Base-by-base conservation (phyloP, 2,888 invertebrate genomes). In the Tryphoninae sp. region DNA sequence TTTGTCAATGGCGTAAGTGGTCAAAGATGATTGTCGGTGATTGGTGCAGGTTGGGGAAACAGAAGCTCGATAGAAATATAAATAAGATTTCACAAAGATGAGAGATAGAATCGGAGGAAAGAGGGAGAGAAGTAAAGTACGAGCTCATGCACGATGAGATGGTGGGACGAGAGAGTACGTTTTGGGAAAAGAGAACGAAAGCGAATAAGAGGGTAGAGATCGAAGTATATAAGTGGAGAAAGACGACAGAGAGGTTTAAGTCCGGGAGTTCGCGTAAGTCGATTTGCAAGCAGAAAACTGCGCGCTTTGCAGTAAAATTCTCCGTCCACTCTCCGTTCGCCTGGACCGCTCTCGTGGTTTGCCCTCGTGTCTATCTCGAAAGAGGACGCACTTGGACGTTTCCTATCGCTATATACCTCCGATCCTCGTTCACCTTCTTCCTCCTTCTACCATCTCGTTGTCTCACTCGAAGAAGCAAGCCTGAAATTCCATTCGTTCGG, bases 261-360 rank as follows among this genome's bases (percentile, higher is more conserved):
- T 72, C 42, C 6, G 33, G 42, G 45, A 51, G n/a, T 51, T 49
- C 67, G 55, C 49, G 16, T 78, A 81, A 81, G 82, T 85, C 83
- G 87, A 85, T 83, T 84, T 75, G 84, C 84, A 82, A 82, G 76
- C 72, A 83, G 85, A 89, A 87, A 85, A 79, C 80, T 62, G 87
- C 86, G 53, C 69, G 53, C 82, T 74, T 86, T 86, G 88, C 87
- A 85, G 86, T 86, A 86, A 88, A 80, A 81, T 83, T 45, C 73
- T 33, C 59, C 19, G 49, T 76, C 68, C 69, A 55, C 67, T 22
- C 16, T 65, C 73, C 9, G 16, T 16, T 62, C 71, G 55, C 45
- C 72, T 51, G 62, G 11, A 11, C 7, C 33, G 51, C 65, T 71
- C 69, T 33, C 33, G 33, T 51, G 23, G 58, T 71, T 59, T 51